Evolutionary conservation across 2,888 invertebrate species (phyloP), one percentile per base, ranked within the genome.

Genomic region (Baccha elongata): DNA sequence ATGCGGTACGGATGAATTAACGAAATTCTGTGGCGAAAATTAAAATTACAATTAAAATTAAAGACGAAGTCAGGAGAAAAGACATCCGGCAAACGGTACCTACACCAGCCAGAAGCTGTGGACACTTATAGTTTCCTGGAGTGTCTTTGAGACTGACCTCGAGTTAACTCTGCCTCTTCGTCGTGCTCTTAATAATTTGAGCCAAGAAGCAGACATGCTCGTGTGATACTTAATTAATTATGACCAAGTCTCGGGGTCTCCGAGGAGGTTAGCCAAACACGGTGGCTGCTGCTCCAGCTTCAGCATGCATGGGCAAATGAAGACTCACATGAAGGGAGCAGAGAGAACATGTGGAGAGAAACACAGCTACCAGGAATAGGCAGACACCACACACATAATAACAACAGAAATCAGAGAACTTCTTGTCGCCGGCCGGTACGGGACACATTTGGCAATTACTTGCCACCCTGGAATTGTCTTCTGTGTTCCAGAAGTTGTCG

Each of bases 141-240:
- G 78, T 62, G 58, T 65, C 48, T 67, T 58, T 64, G 23, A 62
- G 52, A 42, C 71, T 72, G 71, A 83, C 83, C 73, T 64, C 78
- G 29, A 83, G 78, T 64, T 71, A 71, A 69, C 74, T 19, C 71
- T 13, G 44, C 44, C 21, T 35, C 58, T 19, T 37, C 11, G 48
- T 15, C 32, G 19, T n/a, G 40, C 29, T 29, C 15, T 52, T 29
- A 65, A 65, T 69, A 52, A 75, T 71, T 76, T 65, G 42, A 76
- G 58, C 65, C 65, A 53, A 81, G 50, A 26, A 46, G 58, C 73
- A 50, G 72, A 58, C 83, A 73, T 55, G 64, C 72, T 83, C 78
- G 83, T 72, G 78, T 83, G 78, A 72, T 73, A 69, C 83, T 83
- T 83, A 83, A 83, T 83, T 83, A 83, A 83, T 83, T 83, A 78